Evolutionary conservation across 30 jellyfish, hydroid and myxozoan genomes (phyloP).

Genomic region (Hydractinia echinata): DNA sequence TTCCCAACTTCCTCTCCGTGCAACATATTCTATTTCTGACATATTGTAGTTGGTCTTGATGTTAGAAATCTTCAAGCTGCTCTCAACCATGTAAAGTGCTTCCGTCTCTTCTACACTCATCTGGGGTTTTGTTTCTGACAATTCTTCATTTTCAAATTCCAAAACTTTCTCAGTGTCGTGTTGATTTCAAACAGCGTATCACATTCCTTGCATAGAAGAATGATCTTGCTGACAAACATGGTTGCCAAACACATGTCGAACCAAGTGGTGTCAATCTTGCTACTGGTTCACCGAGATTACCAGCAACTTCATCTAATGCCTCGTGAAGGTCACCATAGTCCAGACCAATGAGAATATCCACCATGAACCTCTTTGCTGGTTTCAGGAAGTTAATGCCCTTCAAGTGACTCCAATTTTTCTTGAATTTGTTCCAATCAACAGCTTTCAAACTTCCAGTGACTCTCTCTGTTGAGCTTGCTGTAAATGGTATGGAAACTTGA

Average conservation of each 20-base stretch:
- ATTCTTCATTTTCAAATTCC: not conserved
- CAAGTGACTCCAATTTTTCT: no score
- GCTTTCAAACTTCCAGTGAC: slow-evolving; percentile 52
- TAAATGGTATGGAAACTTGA: not conserved
- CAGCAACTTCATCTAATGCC: slow-evolving; percentile 15
- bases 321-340: slow-evolving; percentile 29
- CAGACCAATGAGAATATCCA: slow-evolving; percentile 36
- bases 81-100: not conserved
- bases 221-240: no score
- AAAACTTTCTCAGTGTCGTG: not conserved
- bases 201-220: no score
- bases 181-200: not conserved
- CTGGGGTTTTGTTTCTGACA: not conserved
- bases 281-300: slow-evolving; percentile 28
- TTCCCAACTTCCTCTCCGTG: not conserved
- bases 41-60: not conserved
- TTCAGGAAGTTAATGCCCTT: not conserved
- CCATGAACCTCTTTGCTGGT: not conserved
- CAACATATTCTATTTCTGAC: not conserved
- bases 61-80: not conserved
- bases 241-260: slow-evolving; percentile 28
- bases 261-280: slow-evolving; percentile 40
- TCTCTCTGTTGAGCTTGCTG: slow-evolving; percentile 40
- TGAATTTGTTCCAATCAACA: slow-evolving; percentile 20
- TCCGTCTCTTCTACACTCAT: not conserved